Conservation (phyloP, 1,140 invertebrate species). For the Cherax destructor region DNA sequence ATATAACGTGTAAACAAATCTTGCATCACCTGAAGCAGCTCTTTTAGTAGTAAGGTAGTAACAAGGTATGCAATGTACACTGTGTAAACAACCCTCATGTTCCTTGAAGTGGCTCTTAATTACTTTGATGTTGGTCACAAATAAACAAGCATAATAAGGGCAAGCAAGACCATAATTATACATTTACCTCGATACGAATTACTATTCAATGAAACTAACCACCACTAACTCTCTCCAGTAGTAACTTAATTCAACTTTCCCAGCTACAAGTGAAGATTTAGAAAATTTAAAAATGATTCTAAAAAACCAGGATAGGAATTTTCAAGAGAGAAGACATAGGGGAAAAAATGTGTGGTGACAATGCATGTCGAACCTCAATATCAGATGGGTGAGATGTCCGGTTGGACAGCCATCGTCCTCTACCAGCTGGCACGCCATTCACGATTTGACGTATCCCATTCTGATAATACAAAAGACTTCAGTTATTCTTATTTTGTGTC, state of each 20-base stretch:
- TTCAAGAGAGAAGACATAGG: background rate
- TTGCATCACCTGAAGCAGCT: no score
- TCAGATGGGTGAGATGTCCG: background rate
- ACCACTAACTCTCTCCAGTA: no score
- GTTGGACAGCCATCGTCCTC: background rate
- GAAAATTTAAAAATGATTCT: background rate
- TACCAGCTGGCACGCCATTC: background rate
- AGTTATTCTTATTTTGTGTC: background rate
- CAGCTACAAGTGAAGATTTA: background rate
- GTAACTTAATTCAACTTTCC: background rate
- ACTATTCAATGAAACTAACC: no score
- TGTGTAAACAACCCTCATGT: no score
- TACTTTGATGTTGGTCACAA: no score
- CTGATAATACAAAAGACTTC: background rate
- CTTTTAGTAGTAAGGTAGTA: no score
- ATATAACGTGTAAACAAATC: no score
- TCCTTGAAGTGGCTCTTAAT: no score
- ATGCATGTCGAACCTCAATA: background rate
- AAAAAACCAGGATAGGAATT: background rate
- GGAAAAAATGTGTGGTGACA: background rate
- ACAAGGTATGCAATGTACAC: no score
- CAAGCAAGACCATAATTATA: no score
- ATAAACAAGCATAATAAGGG: no score
- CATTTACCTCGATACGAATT: no score
- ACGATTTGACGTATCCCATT: background rate